These are phyloP conservation scores for Dugesia japonica DNA, from an alignment of 2,888 invertebrate species.

Conservation along the genomic window DNA sequence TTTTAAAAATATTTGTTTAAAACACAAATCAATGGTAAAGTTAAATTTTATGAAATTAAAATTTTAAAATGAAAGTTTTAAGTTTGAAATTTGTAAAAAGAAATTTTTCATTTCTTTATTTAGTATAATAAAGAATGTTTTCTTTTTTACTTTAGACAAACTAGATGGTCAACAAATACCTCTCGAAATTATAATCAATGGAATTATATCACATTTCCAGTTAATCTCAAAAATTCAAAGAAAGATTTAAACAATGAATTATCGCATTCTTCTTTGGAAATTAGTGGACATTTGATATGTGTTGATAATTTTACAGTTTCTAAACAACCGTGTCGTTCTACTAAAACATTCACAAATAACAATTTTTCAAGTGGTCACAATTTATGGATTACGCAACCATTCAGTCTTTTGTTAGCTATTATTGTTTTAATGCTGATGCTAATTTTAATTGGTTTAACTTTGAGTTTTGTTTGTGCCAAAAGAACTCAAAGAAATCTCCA, in stretches of 20 bases:
- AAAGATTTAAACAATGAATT: neutral
- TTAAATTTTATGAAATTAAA: too few species aligned
- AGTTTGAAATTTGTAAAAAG: too few species aligned
- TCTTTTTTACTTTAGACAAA: too few species aligned
- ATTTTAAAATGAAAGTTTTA: too few species aligned
- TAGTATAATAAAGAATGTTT: too few species aligned
- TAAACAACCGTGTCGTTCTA: neutral
- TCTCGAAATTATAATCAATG: neutral
- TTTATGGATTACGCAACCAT: neutral
- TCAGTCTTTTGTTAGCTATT: neutral
- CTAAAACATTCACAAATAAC: neutral
- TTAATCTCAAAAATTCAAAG: neutral
- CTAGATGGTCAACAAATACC: neutral
- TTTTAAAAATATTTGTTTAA: too few species aligned
- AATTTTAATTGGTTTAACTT: neutral
- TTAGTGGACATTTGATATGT: neutral
- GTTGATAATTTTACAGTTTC: conserved; percentile 15
- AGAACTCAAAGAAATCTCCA: neutral
- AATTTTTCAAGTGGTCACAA: neutral
- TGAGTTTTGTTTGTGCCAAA: conserved; percentile 7
- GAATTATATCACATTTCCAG: conserved; percentile 3
- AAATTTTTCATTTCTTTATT: too few species aligned
- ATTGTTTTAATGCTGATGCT: neutral
- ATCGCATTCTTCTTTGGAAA: neutral
- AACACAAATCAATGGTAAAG: too few species aligned